Percentiles rank a stretch among this genome's conserved stretches.
phyloP scores from a whole-genome alignment of 2,888 invertebrate genomes.

The Eristalinus sepulchralis region DNA sequence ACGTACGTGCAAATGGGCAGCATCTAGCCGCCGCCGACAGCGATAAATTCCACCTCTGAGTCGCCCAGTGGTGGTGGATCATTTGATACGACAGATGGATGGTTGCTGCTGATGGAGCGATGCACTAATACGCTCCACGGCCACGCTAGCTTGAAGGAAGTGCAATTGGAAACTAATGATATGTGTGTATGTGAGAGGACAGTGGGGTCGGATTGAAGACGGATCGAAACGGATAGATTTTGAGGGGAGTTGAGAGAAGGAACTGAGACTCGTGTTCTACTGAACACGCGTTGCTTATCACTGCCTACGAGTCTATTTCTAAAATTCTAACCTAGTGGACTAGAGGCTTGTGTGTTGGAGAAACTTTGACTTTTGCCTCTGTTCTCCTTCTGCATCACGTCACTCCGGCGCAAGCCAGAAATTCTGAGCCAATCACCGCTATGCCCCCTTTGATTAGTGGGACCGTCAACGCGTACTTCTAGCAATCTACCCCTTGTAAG shows the following conservation, averaged over 20 bases:
- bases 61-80: conserved; percentile 49
- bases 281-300: no score
- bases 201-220: background rate
- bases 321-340: no score
- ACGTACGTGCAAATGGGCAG: conserved; percentile 65
- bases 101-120: conserved; percentile 66
- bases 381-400: no score
- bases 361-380: no score
- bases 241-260: background rate
- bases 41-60: conserved; percentile 57
- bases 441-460: no score
- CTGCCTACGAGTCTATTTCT: no score
- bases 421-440: no score
- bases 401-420: no score
- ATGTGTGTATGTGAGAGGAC: background rate
- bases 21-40: conserved; percentile 56
- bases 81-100: conserved; percentile 62
- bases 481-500: no score
- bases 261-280: no score
- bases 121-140: conserved; percentile 57
- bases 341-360: no score
- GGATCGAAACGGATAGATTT: background rate
- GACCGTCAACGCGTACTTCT: no score
- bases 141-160: background rate
- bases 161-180: background rate